phyloP scores from a whole-genome alignment of 2,797 vertebrate genomes.

The Sparidentex hasta region DNA sequence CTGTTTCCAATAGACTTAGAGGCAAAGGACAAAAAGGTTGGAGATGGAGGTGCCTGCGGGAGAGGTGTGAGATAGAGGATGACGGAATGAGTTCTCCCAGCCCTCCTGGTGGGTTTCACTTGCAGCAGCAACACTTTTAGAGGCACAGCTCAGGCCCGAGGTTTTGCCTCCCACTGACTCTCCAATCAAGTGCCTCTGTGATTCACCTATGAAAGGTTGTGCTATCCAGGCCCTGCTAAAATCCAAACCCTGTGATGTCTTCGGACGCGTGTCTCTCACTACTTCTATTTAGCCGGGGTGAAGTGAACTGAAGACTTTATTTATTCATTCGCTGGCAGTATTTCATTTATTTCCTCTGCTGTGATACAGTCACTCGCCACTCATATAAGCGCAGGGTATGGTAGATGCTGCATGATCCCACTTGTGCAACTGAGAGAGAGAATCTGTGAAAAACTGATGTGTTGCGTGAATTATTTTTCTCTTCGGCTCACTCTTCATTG shows the following conservation, averaged over 20 bases:
- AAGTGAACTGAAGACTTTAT: conserved; percentile 32
- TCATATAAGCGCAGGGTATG: conserved; percentile 25
- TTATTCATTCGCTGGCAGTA: conserved; percentile 19
- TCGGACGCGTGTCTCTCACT: conserved; percentile 10
- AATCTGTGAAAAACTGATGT: conserved; percentile 51
- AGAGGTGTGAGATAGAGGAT: conserved; percentile 31
- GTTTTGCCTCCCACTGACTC: conserved; percentile 74
- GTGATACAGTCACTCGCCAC: conserved; percentile 29
- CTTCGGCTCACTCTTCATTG: conserved; percentile 49
- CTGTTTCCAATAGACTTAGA: conserved; percentile 54
- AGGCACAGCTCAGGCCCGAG: conserved; percentile 59
- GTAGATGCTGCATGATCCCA: conserved; percentile 56
- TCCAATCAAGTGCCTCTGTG: conserved; percentile 77
- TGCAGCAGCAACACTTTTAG: conserved; percentile 61
- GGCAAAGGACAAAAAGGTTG: conserved; percentile 61
- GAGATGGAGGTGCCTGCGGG: conserved; percentile 11
- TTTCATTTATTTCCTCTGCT: conserved; percentile 23
- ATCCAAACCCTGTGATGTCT: conserved; percentile 47
- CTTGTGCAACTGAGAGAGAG: conserved; percentile 43
- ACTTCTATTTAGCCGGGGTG: neutral
- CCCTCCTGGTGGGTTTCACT: conserved; percentile 72
- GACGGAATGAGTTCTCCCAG: conserved; percentile 50
- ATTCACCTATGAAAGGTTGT: conserved; percentile 60
- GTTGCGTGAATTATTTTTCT: conserved; percentile 41
- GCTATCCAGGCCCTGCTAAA: conserved; percentile 47